These are phyloP conservation scores for Galeopsomyia nigrocyanea DNA, from an alignment of 2,888 invertebrate species.

Conservation along the genomic window DNA sequence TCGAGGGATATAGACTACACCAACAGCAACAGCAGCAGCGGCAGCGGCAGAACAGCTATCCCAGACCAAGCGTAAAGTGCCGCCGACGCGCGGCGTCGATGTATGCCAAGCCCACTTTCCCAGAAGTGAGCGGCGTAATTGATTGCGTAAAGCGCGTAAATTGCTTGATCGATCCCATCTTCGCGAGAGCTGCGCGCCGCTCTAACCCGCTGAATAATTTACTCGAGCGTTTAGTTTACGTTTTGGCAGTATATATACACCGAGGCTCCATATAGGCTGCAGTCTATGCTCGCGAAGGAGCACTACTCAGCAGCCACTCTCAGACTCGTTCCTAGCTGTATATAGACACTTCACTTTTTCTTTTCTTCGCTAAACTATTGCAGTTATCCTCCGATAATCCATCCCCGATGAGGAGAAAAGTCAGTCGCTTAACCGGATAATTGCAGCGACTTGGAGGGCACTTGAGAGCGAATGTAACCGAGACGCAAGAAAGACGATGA, in stretches of 20 bases:
- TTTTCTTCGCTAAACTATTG: too few species aligned
- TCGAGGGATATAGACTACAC: not conserved
- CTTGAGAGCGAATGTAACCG: conserved; percentile 21
- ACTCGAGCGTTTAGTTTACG: not conserved
- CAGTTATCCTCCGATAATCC: too few species aligned
- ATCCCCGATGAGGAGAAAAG: not conserved
- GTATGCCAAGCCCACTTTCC: too few species aligned
- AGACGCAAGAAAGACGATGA: conserved; percentile 6
- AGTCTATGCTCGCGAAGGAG: too few species aligned
- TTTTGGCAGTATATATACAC: too few species aligned
- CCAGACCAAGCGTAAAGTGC: conserved; percentile 11
- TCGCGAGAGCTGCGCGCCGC: not conserved
- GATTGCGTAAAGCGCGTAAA: conserved; percentile 30
- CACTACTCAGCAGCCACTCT: too few species aligned
- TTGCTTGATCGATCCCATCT: conserved; percentile 31
- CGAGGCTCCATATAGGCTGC: too few species aligned
- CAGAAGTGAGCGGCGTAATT: conserved; percentile 21
- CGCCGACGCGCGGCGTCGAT: conserved; percentile 1
- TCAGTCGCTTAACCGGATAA: not conserved
- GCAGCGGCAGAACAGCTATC: too few species aligned
- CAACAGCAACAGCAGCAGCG: too few species aligned
- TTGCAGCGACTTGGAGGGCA: conserved; percentile 20
- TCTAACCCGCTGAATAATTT: conserved; percentile 21
- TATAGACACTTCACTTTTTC: too few species aligned
- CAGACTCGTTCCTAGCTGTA: too few species aligned